Conservation (phyloP, 1,140 invertebrate species). For the Tetraneura akinire region DNA sequence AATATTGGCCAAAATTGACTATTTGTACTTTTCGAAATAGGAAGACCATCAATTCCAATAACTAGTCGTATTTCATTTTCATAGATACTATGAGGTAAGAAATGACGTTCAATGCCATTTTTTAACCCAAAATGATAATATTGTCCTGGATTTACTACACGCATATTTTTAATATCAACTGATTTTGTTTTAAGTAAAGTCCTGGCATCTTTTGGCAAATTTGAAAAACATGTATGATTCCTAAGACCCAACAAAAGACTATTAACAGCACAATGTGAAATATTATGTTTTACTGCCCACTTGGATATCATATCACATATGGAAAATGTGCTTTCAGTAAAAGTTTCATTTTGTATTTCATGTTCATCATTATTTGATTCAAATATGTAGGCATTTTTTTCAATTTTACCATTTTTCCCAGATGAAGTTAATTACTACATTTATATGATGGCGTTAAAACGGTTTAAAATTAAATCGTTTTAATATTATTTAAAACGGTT, state of each 20-base stretch:
- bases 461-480: no score
- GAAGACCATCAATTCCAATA: slow-evolving; percentile 4
- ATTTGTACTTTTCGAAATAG: slow-evolving; percentile 1
- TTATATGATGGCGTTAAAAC: no score
- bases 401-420: no score
- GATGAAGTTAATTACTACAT: no score
- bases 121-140: slow-evolving; percentile 9
- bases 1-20: slow-evolving; percentile 29
- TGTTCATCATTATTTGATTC: no score
- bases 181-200: background rate
- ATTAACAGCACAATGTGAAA: background rate
- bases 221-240: background rate
- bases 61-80: slow-evolving; percentile 7
- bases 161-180: background rate
- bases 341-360: background rate
- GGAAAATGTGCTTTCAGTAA: background rate
- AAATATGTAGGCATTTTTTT: background rate
- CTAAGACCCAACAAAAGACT: background rate
- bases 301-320: background rate
- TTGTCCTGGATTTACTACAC: background rate
- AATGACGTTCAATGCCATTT: background rate
- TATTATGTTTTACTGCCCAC: background rate
- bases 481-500: no score
- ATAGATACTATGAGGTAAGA: slow-evolving; percentile 35
- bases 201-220: background rate